Percentiles rank a stretch among this genome's conserved stretches.
Evolutionary conservation across 2,113 vertebrate species (phyloP).

Genomic region (Nyctibius bracteatus): DNA sequence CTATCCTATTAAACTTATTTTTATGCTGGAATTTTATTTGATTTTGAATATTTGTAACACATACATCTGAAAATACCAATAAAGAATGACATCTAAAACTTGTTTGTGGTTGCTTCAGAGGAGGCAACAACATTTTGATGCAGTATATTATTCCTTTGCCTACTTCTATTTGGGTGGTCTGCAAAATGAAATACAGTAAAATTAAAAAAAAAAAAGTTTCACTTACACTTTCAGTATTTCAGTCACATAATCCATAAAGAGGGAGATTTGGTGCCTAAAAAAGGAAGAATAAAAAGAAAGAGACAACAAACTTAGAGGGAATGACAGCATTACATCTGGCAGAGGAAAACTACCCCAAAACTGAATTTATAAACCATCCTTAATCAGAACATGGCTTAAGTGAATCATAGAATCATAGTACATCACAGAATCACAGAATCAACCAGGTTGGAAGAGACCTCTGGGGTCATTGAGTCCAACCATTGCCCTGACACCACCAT

Average conservation of each 20-base stretch:
- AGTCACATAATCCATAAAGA: background rate
- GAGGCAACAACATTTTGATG: background rate
- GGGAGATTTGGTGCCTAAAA: background rate
- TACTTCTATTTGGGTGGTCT: background rate
- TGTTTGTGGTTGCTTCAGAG: background rate
- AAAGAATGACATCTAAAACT: background rate
- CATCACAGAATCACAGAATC: no score
- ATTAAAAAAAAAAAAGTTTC: background rate
- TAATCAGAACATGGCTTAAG: background rate
- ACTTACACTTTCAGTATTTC: background rate
- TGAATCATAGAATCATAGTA: no score
- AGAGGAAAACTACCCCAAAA: background rate
- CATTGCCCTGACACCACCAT: no score
- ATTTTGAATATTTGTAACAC: no score
- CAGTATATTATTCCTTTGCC: background rate
- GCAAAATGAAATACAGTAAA: background rate
- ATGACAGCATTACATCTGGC: background rate
- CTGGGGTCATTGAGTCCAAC: no score
- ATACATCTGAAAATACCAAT: no score
- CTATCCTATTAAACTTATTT: no score
- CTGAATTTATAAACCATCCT: background rate
- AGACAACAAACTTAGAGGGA: background rate
- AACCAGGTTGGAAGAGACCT: no score
- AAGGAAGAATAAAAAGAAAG: background rate
- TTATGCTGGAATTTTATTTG: no score